Percentiles rank a stretch among this genome's conserved stretches.
Conservation (phyloP, 2,797 vertebrate species). For the Botia almorhae region DNA sequence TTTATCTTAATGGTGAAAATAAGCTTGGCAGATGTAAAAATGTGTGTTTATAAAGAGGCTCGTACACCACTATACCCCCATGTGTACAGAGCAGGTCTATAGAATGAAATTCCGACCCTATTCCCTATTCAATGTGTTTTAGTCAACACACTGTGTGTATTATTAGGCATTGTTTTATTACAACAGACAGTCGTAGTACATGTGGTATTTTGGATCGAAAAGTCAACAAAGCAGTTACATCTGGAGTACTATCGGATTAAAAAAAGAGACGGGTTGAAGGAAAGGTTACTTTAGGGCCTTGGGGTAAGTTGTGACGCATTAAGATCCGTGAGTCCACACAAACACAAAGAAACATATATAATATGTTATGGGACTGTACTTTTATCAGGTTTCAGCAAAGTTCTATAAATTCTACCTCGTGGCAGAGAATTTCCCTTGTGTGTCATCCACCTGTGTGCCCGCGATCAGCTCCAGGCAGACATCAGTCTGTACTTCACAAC, state of each 20-base stretch:
- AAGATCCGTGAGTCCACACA: constrained; percentile 59
- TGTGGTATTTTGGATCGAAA: constrained; percentile 44
- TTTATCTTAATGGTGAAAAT: constrained; percentile 59
- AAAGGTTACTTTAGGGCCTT: constrained; percentile 37
- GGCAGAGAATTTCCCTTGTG: constrained; percentile 79
- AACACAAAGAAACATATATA: constrained; percentile 41
- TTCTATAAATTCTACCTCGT: constrained; percentile 77
- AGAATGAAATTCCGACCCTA: constrained; percentile 35
- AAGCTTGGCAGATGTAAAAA: constrained; percentile 30
- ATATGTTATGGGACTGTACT: constrained; percentile 52
- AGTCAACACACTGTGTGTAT: not conserved
- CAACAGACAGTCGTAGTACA: constrained; percentile 32
- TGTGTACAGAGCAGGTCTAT: not conserved
- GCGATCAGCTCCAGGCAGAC: constrained; percentile 79
- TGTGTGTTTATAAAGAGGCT: constrained; percentile 8
- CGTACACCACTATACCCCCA: not conserved
- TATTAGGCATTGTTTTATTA: constrained; percentile 16
- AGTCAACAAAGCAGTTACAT: constrained; percentile 49
- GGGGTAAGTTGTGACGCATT: constrained; percentile 40
- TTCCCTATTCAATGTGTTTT: not conserved
- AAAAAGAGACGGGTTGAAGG: constrained; percentile 49
- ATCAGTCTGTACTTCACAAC: constrained; percentile 36
- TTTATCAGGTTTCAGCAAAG: constrained; percentile 52
- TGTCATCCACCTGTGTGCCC: constrained; percentile 80
- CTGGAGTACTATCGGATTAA: constrained; percentile 47